A percentile compares a stretch with the other conserved stretches of the same genome.
These are phyloP conservation scores for Corythornis madagascariensis DNA, from an alignment of 2,113 vertebrate genomes.

Conservation along the genomic window DNA sequence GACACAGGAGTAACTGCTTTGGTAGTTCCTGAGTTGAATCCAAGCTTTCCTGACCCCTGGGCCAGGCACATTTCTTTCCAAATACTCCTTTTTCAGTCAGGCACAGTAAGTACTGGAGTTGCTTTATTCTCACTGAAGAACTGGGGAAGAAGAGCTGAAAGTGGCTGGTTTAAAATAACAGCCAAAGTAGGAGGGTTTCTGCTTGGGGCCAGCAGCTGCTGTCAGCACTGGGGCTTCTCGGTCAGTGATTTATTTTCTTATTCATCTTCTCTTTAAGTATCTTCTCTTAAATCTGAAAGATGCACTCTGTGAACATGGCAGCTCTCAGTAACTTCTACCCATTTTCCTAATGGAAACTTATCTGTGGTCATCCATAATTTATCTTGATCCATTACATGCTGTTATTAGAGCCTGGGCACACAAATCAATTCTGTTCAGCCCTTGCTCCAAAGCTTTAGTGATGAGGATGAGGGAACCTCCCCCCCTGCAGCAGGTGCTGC, in stretches of 20 bases:
- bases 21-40: not conserved
- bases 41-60: not conserved
- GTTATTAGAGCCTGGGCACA: not conserved
- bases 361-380: not conserved
- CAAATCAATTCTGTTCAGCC: rapidly evolving
- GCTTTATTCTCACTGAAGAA: not conserved
- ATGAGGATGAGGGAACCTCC: rapidly evolving
- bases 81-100: not conserved
- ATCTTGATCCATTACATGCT: not conserved
- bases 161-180: not conserved
- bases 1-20: not conserved
- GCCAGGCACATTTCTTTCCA: not conserved
- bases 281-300: not conserved
- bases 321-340: not conserved
- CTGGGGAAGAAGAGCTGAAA: not conserved
- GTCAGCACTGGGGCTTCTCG: not conserved
- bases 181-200: not conserved
- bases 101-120: not conserved
- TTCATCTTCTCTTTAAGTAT: not conserved
- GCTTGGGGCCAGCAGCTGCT: not conserved
- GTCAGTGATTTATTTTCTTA: not conserved
- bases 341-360: not conserved
- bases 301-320: not conserved
- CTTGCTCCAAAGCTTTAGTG: not conserved
- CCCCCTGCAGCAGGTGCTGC: not conserved